Conservation (phyloP, 2,888 invertebrate species). For the Salticus scenicus region DNA sequence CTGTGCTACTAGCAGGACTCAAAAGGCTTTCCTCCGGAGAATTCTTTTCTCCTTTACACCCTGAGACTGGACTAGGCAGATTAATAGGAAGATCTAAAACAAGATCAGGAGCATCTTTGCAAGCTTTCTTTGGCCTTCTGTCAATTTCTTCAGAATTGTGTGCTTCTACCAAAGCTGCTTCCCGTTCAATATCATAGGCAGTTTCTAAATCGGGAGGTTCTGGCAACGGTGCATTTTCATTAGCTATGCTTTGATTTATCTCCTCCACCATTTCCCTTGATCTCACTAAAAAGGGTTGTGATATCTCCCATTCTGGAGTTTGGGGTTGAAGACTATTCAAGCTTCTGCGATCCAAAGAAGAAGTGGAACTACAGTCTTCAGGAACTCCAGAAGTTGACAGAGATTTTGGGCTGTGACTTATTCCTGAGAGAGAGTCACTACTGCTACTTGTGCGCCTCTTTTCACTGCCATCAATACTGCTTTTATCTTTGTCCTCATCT, state of each 20-base stretch:
- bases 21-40: slow-evolving; percentile 38
- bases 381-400: slow-evolving; percentile 52
- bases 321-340: slow-evolving; percentile 56
- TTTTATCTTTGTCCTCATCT: slow-evolving; percentile 72
- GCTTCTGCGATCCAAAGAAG: slow-evolving; percentile 56
- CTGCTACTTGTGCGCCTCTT: slow-evolving; percentile 70
- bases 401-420: slow-evolving; percentile 68
- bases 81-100: slow-evolving; percentile 86
- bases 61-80: slow-evolving; percentile 73
- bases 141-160: slow-evolving; percentile 72
- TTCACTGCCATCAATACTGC: slow-evolving; percentile 70
- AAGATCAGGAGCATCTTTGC: slow-evolving; percentile 83
- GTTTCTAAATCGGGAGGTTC: slow-evolving; percentile 49
- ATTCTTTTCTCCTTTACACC: slow-evolving; percentile 42
- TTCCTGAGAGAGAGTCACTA: slow-evolving; percentile 67
- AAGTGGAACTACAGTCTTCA: slow-evolving; percentile 64
- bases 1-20: slow-evolving; percentile 48
- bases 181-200: slow-evolving; percentile 19
- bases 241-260: too few species aligned
- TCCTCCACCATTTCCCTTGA: background rate
- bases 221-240: slow-evolving; percentile 10
- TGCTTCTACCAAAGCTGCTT: slow-evolving; percentile 26
- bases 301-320: slow-evolving; percentile 52
- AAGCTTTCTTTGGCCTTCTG: slow-evolving; percentile 58
- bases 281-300: slow-evolving; percentile 35